phyloP scores from a whole-genome alignment of 2,888 invertebrate species.

The Acrocera orbiculus region DNA sequence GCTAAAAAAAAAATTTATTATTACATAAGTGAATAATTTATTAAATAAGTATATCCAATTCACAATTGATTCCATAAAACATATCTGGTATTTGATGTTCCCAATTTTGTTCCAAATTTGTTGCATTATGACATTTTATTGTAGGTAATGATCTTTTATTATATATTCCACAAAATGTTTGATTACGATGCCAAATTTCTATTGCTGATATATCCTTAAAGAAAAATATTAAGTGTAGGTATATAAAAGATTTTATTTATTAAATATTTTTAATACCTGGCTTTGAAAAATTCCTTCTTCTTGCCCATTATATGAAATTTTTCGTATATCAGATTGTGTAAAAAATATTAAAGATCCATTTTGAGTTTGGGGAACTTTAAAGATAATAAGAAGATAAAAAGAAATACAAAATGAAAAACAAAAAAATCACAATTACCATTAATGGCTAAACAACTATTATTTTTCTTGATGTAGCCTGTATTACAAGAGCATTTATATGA shows the following conservation, averaged over 20 bases:
- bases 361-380: constrained; percentile 43
- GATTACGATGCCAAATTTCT: constrained; percentile 49
- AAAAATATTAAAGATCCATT: constrained; percentile 49
- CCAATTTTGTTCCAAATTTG: constrained; percentile 42
- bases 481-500: constrained; percentile 57
- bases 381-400: constrained; percentile 6
- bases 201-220: constrained; percentile 28
- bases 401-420: not conserved
- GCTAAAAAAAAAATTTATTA: constrained; percentile 30
- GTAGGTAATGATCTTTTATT: constrained; percentile 35
- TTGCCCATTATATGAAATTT: constrained; percentile 39
- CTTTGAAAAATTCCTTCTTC: constrained; percentile 19
- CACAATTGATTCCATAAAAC: constrained; percentile 46
- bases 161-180: constrained; percentile 55
- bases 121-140: constrained; percentile 47
- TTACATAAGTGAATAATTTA: no score
- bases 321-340: constrained; percentile 45
- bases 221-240: not conserved
- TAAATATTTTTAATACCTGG: constrained; percentile 2
- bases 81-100: constrained; percentile 39
- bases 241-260: not conserved
- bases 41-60: constrained; percentile 20
- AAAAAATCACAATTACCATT: constrained; percentile 39
- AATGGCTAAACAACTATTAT: constrained; percentile 43
- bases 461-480: constrained; percentile 44